Base-by-base conservation (phyloP, 2,113 vertebrate genomes). In the Globicephala melas region DNA sequence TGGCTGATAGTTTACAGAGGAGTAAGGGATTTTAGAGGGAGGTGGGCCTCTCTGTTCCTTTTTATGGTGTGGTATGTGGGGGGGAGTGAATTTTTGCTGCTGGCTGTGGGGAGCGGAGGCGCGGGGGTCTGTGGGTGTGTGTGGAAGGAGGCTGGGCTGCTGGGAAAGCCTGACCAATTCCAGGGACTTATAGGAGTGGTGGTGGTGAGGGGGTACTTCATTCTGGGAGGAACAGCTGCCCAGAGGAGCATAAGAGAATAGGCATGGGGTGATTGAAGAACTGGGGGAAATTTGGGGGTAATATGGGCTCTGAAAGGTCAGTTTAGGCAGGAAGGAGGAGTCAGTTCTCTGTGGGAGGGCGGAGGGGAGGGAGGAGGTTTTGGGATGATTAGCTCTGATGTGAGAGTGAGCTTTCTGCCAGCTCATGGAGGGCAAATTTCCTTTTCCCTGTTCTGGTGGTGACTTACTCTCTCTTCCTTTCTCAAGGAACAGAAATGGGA, bases 401-500 rank as follows among this genome's bases (percentile, higher is more conserved):
- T 44, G 68, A 62, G 38, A 23, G 25, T 47, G 80, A 88, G 13
- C 47, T 55, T 31, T 80, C 67, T 60, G 63, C 33, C 76, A 67
- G 80, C 44, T 77, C 67, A 0, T 3, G 58, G 93, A 86, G 76
- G 93, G 77, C 90, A 84, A 55, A 18, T 23, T 38, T 68, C 63
- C n/a, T 76, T 44, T n/a, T 20, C 47, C 68, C 74, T 33, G 1
- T 73, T 77, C 62, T 50, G 41, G 82, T 80, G 89, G 80, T 12
- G 26, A 50, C 68, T 68, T 25, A 44, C 28, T 88, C 62, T 90
- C 63, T 80, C 94, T 91, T 80, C 70, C 63, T 93, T 92, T 92
- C 83, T 97, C n/a, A 94, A 92, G 73, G 93, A 90, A 95, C 93
- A 83, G 89, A 91, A 86, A 60, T 0, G 53, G 53, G 21, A 60